These are phyloP conservation scores for Drosophila histrio DNA, from an alignment of 2,888 invertebrate genomes.

Conservation along the genomic window DNA sequence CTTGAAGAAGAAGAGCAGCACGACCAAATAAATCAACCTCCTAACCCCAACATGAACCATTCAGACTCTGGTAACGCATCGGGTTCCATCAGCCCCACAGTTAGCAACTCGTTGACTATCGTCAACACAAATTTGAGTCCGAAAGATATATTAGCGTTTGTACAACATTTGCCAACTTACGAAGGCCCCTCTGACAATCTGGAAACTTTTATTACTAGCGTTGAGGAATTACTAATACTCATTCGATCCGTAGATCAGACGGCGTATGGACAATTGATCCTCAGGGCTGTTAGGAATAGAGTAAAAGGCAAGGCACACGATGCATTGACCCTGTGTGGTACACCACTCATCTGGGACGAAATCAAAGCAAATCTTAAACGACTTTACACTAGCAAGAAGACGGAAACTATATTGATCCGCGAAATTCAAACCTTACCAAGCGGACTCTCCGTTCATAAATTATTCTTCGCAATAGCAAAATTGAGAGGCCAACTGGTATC, in stretches of 20 bases:
- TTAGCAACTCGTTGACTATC: constrained; percentile 12
- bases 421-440: constrained; percentile 16
- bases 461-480: constrained; percentile 2
- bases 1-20: background rate
- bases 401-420: constrained; percentile 7
- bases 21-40: background rate
- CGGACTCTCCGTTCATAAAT: constrained; percentile 5
- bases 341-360: constrained; percentile 16
- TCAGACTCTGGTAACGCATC: constrained; percentile 15
- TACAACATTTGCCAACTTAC: background rate
- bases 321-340: constrained; percentile 2
- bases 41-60: background rate
- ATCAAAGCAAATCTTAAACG: constrained; percentile 21
- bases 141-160: background rate
- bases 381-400: constrained; percentile 8
- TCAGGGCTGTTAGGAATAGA: constrained; percentile 14
- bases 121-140: constrained; percentile 1
- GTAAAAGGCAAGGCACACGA: constrained; percentile 13
- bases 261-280: background rate
- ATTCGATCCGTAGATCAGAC: constrained; percentile 8
- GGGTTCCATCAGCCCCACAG: constrained; percentile 5
- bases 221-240: constrained; percentile 9
- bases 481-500: constrained; percentile 11
- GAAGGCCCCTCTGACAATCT: constrained; percentile 2
- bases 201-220: constrained; percentile 4